Base-by-base conservation (phyloP, 2,888 invertebrate species). In the Rhorus exstirpatorius region DNA sequence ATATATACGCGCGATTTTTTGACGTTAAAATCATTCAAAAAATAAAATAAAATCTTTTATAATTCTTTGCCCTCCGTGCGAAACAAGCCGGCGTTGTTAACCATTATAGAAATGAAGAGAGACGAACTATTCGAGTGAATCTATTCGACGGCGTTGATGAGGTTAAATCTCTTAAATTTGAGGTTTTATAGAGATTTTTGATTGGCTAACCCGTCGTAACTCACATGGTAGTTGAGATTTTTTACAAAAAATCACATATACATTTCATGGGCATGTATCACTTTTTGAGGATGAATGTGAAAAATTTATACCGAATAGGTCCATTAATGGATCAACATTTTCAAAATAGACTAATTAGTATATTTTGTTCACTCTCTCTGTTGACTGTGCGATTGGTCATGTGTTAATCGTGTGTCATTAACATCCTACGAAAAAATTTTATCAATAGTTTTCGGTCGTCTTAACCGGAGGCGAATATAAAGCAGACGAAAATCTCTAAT, bases 81-180 rank as follows among this genome's bases (percentile, higher is more conserved):
- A 26, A 77, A 79, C 53, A 61, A 46, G 60, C 41, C 31, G 53
- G 31, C 46, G 51, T 61, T 53, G 68, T 74, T 46, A 71, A 60
- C 31, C 58, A 31, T 55, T 26, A 46, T n/a, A n/a, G n/a, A n/a
- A n/a, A n/a, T n/a, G n/a, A 58, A 71, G 31, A 4, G 7, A 17
- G 17, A 3, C 14, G n/a, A n/a, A 4, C 10, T 46, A 58, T 46
- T 60, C 31, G 58, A 71, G 58, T 31, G 46, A 41, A 70, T 12
- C 26, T 44, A 58, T 70, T 41, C 41, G 14, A 35, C 4, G 8
- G 24, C n/a, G 38, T 6, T 41, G 31, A 19, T n/a, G 38, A 19
- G 24, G n/a, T n/a, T n/a, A n/a, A n/a, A n/a, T n/a, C n/a, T n/a
- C n/a, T n/a, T n/a, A n/a, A n/a, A n/a, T n/a, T n/a, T n/a, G n/a